Conservation (phyloP, 1,140 invertebrate genomes). For the Pseudomyrmex gracilis region DNA sequence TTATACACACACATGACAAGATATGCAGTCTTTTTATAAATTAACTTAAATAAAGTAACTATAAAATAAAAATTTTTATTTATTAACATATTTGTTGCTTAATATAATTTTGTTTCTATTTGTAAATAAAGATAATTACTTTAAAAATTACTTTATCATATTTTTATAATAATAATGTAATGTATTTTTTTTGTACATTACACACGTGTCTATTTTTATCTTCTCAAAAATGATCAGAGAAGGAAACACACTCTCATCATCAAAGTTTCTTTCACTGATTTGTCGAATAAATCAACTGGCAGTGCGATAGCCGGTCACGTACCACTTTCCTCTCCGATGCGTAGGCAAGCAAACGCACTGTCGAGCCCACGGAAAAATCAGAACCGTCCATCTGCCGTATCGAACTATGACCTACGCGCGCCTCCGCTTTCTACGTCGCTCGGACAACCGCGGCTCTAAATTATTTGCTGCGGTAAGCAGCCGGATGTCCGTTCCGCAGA, state of each 20-base stretch:
- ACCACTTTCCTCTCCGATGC: conserved; percentile 28
- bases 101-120: no score
- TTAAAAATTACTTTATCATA: no score
- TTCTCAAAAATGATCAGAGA: no score
- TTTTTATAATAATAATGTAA: no score
- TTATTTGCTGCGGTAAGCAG: conserved; percentile 45
- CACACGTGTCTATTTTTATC: no score
- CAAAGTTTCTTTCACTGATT: conserved; percentile 31
- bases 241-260: background rate
- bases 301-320: conserved; percentile 21
- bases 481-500: conserved; percentile 42
- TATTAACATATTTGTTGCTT: no score
- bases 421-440: conserved; percentile 45
- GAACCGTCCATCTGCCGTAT: conserved; percentile 44
- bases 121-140: no score
- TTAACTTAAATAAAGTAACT: no score
- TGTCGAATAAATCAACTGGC: conserved; percentile 49
- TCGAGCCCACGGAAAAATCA: conserved; percentile 46
- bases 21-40: no score
- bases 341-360: conserved; percentile 46
- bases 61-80: no score
- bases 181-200: no score
- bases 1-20: no score
- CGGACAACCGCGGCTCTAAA: conserved; percentile 12
- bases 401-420: conserved; percentile 51